Evolutionary conservation across 1,140 invertebrate genomes (phyloP).

Genomic region (Leucophenga varia): DNA sequence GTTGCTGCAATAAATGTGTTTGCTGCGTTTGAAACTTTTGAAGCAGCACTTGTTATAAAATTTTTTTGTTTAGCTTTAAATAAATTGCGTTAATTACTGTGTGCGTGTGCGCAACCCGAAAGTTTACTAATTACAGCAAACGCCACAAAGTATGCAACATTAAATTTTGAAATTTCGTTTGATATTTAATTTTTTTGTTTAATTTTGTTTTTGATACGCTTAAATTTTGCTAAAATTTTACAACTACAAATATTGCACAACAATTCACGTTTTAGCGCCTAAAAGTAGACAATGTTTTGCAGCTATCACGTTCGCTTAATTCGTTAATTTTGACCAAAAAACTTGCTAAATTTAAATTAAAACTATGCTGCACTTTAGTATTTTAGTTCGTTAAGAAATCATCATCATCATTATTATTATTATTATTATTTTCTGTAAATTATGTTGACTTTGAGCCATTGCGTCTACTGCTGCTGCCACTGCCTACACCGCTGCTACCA

Average conservation of each 20-base stretch:
- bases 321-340: constrained; percentile 2
- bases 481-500: neutral
- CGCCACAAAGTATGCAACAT: neutral
- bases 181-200: neutral
- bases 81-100: neutral
- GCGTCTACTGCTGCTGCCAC: constrained; percentile 31
- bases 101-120: neutral
- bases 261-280: constrained; percentile 4
- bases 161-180: neutral
- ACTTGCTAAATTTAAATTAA: constrained; percentile 4
- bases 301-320: neutral
- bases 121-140: neutral
- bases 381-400: too few species aligned
- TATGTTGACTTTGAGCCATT: constrained; percentile 33
- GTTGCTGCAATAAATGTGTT: too few species aligned
- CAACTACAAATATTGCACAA: neutral
- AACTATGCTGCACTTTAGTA: neutral
- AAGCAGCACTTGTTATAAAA: too few species aligned
- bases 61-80: too few species aligned
- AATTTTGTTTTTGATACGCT: neutral
- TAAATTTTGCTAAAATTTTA: neutral
- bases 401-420: too few species aligned
- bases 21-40: too few species aligned
- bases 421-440: neutral
- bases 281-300: constrained; percentile 1